Evolutionary conservation across 2,113 vertebrate genomes (phyloP).

Genomic region (Pungitius pungitius): DNA sequence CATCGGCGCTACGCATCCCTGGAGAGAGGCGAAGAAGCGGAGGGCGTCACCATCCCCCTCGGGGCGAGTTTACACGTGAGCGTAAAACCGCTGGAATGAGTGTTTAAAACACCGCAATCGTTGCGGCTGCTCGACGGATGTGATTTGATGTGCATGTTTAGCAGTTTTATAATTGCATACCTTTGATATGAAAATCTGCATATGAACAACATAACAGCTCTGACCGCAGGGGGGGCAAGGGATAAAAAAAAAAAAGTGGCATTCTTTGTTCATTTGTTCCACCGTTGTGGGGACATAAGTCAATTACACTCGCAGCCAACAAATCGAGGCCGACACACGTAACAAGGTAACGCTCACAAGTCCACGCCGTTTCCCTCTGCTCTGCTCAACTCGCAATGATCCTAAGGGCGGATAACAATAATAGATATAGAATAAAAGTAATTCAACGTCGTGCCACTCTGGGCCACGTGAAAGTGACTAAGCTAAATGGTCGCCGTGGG

Average conservation of each 20-base stretch:
- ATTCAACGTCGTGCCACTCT: constrained; percentile 62
- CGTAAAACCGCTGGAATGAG: no score
- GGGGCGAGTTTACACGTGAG: neutral
- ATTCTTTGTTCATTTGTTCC: constrained; percentile 50
- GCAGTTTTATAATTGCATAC: neutral
- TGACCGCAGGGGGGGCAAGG: constrained; percentile 1
- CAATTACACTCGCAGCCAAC: constrained; percentile 72
- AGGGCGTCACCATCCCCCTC: neutral
- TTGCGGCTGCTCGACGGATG: neutral
- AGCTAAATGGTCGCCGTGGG: constrained; percentile 60
- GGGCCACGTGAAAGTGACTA: constrained; percentile 52
- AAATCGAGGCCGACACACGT: constrained; percentile 75
- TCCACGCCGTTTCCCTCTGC: constrained; percentile 46
- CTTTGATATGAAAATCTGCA: constrained; percentile 2
- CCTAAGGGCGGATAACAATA: constrained; percentile 73
- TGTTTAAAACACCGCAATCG: neutral
- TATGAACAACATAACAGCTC: neutral
- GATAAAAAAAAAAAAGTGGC: constrained; percentile 5
- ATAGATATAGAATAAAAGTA: constrained; percentile 68
- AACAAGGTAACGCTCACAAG: constrained; percentile 58
- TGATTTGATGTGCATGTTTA: neutral
- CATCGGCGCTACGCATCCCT: constrained; percentile 23
- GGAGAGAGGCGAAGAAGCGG: constrained; percentile 22
- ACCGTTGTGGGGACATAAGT: constrained; percentile 54
- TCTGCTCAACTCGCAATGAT: constrained; percentile 70